Percentiles rank a stretch among this genome's conserved stretches.
phyloP scores from a whole-genome alignment of 2,113 vertebrate species.

The Patagioenas fasciata region DNA sequence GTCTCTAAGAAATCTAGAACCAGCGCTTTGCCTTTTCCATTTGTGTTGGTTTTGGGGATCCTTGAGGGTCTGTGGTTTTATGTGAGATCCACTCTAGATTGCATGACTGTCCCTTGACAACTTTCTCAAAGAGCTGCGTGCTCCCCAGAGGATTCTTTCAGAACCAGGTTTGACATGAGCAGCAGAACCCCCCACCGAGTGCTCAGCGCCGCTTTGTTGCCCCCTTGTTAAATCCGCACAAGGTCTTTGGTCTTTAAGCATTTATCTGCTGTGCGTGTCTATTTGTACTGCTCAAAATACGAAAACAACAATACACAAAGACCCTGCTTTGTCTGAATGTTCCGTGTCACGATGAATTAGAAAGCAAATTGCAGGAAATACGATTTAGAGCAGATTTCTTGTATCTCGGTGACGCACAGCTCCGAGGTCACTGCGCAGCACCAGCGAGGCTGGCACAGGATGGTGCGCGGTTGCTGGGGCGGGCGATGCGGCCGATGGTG shows the following conservation, averaged over 20 bases:
- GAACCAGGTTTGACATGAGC: neutral
- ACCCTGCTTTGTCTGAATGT: neutral
- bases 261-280: neutral
- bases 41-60: neutral
- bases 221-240: neutral
- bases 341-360: neutral
- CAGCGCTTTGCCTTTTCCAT: neutral
- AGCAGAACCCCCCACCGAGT: neutral
- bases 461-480: neutral
- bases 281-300: neutral
- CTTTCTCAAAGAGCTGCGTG: neutral
- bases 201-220: neutral
- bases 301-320: neutral
- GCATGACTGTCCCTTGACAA: neutral
- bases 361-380: slow-evolving; percentile 1
- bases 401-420: fast-evolving
- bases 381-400: neutral
- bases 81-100: fast-evolving
- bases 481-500: neutral
- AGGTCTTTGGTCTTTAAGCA: neutral
- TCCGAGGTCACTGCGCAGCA: neutral
- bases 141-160: neutral
- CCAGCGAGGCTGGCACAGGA: neutral
- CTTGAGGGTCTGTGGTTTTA: neutral
- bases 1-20: neutral